These are phyloP conservation scores for Rallus crepitans DNA, from an alignment of 2,797 vertebrate genomes.

Conservation along the genomic window DNA sequence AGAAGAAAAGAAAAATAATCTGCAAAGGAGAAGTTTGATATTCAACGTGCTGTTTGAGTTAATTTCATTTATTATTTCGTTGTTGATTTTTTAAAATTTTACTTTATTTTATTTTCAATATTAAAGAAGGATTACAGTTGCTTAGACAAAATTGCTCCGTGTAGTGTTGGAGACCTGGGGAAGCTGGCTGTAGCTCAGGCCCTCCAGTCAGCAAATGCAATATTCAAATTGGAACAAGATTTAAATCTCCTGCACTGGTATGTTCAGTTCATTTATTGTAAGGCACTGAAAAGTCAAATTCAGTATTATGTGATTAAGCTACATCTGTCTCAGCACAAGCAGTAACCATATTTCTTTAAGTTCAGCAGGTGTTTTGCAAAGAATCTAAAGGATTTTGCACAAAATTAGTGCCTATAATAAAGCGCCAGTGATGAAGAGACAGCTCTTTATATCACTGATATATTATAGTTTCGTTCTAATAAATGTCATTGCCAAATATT, in stretches of 20 bases:
- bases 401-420: constrained; percentile 84
- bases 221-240: constrained; percentile 71
- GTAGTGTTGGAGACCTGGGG: not conserved
- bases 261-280: constrained; percentile 77
- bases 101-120: not conserved
- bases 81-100: too few species aligned
- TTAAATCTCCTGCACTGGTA: constrained; percentile 68
- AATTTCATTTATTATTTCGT: not conserved
- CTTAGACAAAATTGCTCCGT: constrained; percentile 39
- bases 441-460: constrained; percentile 81
- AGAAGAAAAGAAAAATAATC: not conserved
- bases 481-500: constrained; percentile 84
- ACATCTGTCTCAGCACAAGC: constrained; percentile 80
- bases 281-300: constrained; percentile 79
- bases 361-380: constrained; percentile 82
- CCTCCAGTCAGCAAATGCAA: constrained; percentile 21
- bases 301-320: constrained; percentile 82
- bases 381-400: constrained; percentile 78
- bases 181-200: constrained; percentile 46
- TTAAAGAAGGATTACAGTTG: not conserved
- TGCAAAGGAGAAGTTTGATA: not conserved
- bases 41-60: not conserved
- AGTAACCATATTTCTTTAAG: constrained; percentile 83
- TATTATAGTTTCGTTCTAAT: constrained; percentile 82
- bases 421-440: constrained; percentile 78